Percentiles rank a stretch among this genome's conserved stretches.
Evolutionary conservation across 2,888 invertebrate genomes (phyloP).

Genomic region (Notodonta dromedarius): DNA sequence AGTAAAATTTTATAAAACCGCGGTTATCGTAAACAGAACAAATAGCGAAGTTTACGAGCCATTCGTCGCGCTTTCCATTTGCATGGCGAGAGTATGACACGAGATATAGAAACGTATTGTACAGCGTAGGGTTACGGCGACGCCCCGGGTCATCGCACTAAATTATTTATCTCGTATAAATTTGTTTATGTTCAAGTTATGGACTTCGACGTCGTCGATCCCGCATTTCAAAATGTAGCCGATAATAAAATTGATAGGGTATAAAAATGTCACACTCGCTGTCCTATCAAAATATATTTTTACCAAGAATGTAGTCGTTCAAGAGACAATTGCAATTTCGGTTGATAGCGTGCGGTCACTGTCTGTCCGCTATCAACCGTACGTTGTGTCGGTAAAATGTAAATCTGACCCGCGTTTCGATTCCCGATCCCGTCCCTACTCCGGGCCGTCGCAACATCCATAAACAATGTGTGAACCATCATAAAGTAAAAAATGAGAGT

Average conservation of each 20-base stretch:
- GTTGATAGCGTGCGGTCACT: background rate
- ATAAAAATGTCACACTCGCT: background rate
- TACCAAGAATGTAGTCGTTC: background rate
- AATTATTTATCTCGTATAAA: conserved; percentile 49
- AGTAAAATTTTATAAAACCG: conserved; percentile 78
- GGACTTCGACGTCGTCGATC: conserved; percentile 41
- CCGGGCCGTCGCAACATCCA: conserved; percentile 36
- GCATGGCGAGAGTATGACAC: conserved; percentile 70
- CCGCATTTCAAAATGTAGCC: conserved; percentile 3
- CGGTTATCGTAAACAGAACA: conserved; percentile 81
- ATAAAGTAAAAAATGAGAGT: conserved; percentile 55
- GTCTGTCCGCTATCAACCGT: background rate
- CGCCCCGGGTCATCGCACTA: conserved; percentile 49
- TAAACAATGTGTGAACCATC: conserved; percentile 56
- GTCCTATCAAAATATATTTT: background rate
- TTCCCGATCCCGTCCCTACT: conserved; percentile 26
- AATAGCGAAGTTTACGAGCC: conserved; percentile 78
- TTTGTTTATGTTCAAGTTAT: conserved; percentile 49
- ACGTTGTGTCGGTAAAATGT: conserved; percentile 3
- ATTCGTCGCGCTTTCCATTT: conserved; percentile 77
- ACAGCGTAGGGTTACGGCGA: conserved; percentile 49
- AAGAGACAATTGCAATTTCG: conserved; percentile 6
- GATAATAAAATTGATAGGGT: background rate
- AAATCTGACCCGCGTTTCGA: conserved; percentile 28
- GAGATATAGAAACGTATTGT: conserved; percentile 42